A percentile compares a stretch with the other conserved stretches of the same genome.
Evolutionary conservation across 30 jellyfish, hydroid and myxozoan species (phyloP).

Genomic region (Turritopsis dohrnii): DNA sequence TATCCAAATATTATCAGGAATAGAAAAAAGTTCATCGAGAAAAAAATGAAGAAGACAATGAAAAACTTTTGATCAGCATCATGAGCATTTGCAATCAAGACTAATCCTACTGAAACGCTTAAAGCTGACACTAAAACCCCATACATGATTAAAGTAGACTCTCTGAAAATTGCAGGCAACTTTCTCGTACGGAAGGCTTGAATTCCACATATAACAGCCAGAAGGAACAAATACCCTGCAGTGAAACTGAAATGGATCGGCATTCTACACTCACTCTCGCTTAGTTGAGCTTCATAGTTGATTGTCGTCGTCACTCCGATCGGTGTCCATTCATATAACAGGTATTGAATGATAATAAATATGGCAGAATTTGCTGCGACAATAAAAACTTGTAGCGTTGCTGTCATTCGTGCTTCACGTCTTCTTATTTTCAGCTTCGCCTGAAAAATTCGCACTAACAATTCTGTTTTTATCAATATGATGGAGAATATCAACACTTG

Average conservation of each 20-base stretch:
- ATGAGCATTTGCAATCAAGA: not conserved
- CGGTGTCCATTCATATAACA: constrained; percentile 26
- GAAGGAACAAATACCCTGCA: constrained; percentile 27
- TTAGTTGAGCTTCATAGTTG: constrained; percentile 20
- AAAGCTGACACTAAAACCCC: constrained; percentile 25
- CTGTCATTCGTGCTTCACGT: constrained; percentile 37
- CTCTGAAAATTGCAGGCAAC: constrained; percentile 55
- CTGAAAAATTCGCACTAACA: constrained; percentile 43
- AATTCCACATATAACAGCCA: constrained; percentile 37
- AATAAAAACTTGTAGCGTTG: constrained; percentile 31
- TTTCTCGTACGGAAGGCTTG: constrained; percentile 72
- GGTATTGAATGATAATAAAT: constrained; percentile 5
- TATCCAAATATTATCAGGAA: not conserved
- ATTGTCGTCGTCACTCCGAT: constrained; percentile 11
- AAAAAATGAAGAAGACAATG: not conserved
- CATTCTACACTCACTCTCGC: constrained; percentile 41
- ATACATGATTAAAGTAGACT: constrained; percentile 56
- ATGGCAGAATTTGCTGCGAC: constrained; percentile 23
- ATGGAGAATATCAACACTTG: constrained; percentile 34
- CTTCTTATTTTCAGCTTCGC: constrained; percentile 31
- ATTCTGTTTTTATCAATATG: constrained; percentile 39
- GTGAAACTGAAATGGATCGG: constrained; percentile 24
- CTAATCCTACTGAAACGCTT: not conserved
- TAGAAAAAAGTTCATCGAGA: not conserved
- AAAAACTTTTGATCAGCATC: not conserved